phyloP scores from a whole-genome alignment of 2,888 invertebrate species.

The Tinea pellionella region DNA sequence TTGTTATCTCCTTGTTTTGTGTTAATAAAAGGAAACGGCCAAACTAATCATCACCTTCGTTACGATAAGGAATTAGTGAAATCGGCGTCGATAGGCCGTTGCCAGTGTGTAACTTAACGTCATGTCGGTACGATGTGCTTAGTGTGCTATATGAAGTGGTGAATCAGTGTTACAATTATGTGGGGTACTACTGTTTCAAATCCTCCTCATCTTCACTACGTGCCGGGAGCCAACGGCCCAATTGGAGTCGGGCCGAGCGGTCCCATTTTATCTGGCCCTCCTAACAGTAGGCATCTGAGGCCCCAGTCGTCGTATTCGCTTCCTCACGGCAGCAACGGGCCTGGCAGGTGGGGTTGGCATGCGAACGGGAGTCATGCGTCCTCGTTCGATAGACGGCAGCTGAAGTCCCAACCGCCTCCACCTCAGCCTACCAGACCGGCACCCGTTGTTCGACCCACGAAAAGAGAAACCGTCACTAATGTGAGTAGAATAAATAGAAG shows the following conservation, averaged over 20 bases:
- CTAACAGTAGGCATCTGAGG: conserved; percentile 43
- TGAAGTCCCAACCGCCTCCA: conserved; percentile 34
- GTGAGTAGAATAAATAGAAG: conserved; percentile 38
- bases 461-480: conserved; percentile 43
- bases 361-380: conserved; percentile 59
- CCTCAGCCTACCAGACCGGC: conserved; percentile 57
- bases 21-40: conserved; percentile 41
- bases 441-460: conserved; percentile 44
- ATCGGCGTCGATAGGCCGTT: conserved; percentile 37
- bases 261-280: conserved; percentile 25
- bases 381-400: conserved; percentile 58
- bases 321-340: conserved; percentile 66
- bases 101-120: conserved; percentile 44
- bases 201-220: conserved; percentile 53
- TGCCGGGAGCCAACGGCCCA: conserved; percentile 42
- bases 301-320: conserved; percentile 66
- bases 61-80: conserved; percentile 43
- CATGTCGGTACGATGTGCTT: conserved; percentile 42
- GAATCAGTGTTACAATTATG: conserved; percentile 32
- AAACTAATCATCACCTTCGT: conserved; percentile 42
- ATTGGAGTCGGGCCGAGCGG: conserved; percentile 27
- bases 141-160: conserved; percentile 30
- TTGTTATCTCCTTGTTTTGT: conserved; percentile 39
- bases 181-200: conserved; percentile 62
- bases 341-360: conserved; percentile 66